These are phyloP conservation scores for Melanocharis versteri DNA, from an alignment of 2,113 vertebrate genomes.

Conservation along the genomic window DNA sequence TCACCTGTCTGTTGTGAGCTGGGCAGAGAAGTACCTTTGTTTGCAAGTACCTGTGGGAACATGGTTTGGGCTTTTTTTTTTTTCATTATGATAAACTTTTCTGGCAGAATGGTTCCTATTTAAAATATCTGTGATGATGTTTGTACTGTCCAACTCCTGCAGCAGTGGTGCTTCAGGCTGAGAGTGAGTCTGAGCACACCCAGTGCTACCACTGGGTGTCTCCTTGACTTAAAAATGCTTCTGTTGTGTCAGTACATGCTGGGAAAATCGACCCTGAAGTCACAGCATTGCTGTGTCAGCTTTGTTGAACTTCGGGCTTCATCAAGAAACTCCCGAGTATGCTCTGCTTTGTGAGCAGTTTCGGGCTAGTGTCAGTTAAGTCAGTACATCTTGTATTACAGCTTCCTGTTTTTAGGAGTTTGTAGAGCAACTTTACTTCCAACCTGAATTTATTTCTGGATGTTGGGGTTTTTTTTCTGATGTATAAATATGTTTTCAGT, in stretches of 20 bases:
- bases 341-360: background rate
- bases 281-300: background rate
- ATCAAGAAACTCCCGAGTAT: background rate
- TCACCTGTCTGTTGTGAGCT: background rate
- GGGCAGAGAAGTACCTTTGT: background rate
- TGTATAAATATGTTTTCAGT: background rate
- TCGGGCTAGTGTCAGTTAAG: background rate
- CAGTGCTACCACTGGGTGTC: slow-evolving; percentile 45
- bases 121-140: background rate
- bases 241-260: rapidly evolving
- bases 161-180: background rate
- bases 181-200: background rate
- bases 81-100: background rate
- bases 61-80: background rate
- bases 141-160: background rate
- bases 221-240: background rate
- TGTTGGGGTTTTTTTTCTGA: background rate
- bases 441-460: slow-evolving; percentile 5
- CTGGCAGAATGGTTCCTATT: background rate
- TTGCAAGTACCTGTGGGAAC: background rate
- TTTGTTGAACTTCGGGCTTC: slow-evolving; percentile 11
- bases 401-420: background rate
- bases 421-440: background rate
- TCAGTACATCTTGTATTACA: background rate
- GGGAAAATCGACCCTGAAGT: background rate